phyloP scores from a whole-genome alignment of 2,888 invertebrate genomes.

The Lasioglossum lativentre region DNA sequence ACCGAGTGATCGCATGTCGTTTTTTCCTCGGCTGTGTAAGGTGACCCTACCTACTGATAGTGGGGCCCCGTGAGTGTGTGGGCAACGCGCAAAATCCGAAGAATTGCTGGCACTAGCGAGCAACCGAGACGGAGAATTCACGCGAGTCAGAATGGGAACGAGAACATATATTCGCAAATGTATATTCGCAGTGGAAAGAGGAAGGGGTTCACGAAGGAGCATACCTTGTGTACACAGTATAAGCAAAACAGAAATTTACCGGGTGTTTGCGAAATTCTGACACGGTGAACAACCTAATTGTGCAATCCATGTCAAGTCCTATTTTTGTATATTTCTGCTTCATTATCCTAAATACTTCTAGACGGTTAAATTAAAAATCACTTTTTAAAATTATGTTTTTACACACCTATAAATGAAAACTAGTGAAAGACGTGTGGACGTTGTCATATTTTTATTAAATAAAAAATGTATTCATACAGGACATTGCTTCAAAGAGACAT shows the following conservation, averaged over 20 bases:
- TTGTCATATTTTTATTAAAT: no score
- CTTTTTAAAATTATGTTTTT: neutral
- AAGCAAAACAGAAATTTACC: neutral
- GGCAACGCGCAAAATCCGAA: conserved; percentile 35
- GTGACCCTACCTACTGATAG: conserved; percentile 50
- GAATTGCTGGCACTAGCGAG: conserved; percentile 7
- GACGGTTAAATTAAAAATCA: neutral
- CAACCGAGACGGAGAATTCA: conserved; percentile 5
- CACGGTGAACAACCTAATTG: neutral
- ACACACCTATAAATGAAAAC: neutral
- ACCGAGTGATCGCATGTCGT: conserved; percentile 76
- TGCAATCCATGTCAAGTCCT: neutral
- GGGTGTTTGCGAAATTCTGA: neutral
- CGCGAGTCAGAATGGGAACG: neutral
- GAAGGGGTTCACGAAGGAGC: neutral
- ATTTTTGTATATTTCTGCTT: neutral
- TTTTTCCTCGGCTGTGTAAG: conserved; percentile 66
- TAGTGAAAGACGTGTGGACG: neutral
- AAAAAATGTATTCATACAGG: neutral
- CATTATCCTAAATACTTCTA: neutral
- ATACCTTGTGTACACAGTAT: neutral
- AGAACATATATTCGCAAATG: no score
- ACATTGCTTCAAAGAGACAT: neutral
- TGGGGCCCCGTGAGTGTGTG: conserved; percentile 43
- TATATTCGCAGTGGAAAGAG: neutral